Conservation (phyloP, 1,140 invertebrate genomes). For the honey bee (Apis mellifera) region Amel_HAv3.1 CM009940.2:12204001-12204500, state of each 20-base stretch:
- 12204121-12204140: too few relatives aligned
- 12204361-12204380: slow-evolving; percentile 59
- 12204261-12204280: slow-evolving; percentile 54
- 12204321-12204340: slow-evolving; percentile 54
- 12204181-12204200: too few relatives aligned
- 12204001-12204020: neutral
- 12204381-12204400: slow-evolving; percentile 66
- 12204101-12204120: too few relatives aligned
- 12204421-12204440: slow-evolving; percentile 70
- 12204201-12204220: neutral
- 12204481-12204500: slow-evolving; percentile 66
- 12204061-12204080: slow-evolving; percentile 17
- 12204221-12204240: slow-evolving; percentile 21
- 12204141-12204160: too few relatives aligned
- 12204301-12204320: slow-evolving; percentile 62
- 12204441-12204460: slow-evolving; percentile 66
- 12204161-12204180: too few relatives aligned
- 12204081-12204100: slow-evolving; percentile 6
- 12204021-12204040: neutral
- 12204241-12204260: slow-evolving; percentile 11
- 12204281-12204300: slow-evolving; percentile 61
- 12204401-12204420: slow-evolving; percentile 65
- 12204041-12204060: neutral
- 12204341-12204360: slow-evolving; percentile 67
- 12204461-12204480: slow-evolving; percentile 63